Evolutionary conservation across 2,888 invertebrate genomes (phyloP), one percentile per base, ranked within the genome.

Genomic region (Nymphalis c-album): DNA sequence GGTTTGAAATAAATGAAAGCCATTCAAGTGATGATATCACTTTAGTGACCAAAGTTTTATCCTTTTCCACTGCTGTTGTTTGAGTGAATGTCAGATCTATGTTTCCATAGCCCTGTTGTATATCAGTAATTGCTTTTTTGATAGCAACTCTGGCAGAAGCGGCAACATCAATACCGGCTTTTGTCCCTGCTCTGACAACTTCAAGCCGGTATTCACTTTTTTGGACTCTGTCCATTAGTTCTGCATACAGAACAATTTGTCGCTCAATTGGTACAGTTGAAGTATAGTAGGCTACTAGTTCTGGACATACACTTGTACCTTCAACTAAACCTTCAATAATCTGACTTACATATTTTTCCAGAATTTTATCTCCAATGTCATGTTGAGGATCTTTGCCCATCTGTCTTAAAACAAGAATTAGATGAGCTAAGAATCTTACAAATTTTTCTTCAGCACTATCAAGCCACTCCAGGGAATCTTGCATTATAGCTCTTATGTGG

Each of bases 61-160:
- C 90, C 70, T 91, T 91, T 77, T 91, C 91, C 59, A 86, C 93
- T 66, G 94, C 87, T 83, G 97, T 97, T 47, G 94, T 93, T 77
- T 94, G 93, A 0, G 95, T 95, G 20, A 96, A 92, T 68, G 94
- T 94, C 2, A 93, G 90, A 70, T 93, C 93, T 64, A 89, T 78
- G 75, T 89, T 89, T 2, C 91, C 91, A 84, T 91, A 91, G 16
- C 87, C 87, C 79, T 88, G 85, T 72, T 91, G 91, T 53, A 91
- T 88, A 69, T 88, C 86, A 70, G 84, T 77, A 45, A 93, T 91
- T 10, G 91, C 95, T 79, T 95, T 96, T 80, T 97, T 97, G 0
- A 98, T 97, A 0, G 98, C 96, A 69, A 95, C 93, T 81, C 96
- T 95, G 0, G 98, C 97, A 67, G 98, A 96, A 22, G 94, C 94